Base-by-base conservation (phyloP, 2,113 vertebrate genomes). In the Lathamus discolor region DNA sequence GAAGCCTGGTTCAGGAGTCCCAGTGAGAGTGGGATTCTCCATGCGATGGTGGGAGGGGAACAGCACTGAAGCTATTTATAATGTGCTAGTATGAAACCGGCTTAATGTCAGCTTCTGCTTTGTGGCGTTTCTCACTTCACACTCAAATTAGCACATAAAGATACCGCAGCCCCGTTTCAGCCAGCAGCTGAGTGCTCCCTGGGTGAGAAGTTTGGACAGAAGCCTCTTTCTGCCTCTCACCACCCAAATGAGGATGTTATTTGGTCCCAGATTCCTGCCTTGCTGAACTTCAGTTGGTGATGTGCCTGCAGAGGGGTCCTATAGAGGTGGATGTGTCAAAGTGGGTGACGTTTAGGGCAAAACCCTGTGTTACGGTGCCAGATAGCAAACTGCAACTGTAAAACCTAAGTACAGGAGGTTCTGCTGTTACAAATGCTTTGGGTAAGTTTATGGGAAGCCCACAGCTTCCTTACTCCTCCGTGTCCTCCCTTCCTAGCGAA, bases 101-200 rank as follows among this genome's bases (percentile, higher is more conserved):
- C 6, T 55, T 54, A 23, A 4, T 39, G 52, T 73, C 46, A 20
- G 52, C 19, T 35, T 37, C 46, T 11, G 44, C 70, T 54, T 35
- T 0, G 0, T 0, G 2, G 17, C 1, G 2, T 72, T 49, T 48
- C 52, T 79, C 31, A 8, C 72, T 41, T 43, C 23, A 11, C 17
- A 17, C 51, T 72, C 46, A 6, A 41, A 35, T 76, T 7, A 20
- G 70, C 13, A 2, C 2, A 0, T 37, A 6, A 37, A 41, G 59
- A 77, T 52, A 22, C 11, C 2, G 2, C 0, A 4, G 43, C 37
- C 29, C 0, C 0, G 2, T 57, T 35, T 57, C 20, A 25, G 55
- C 5, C 37, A 23, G 3, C 24, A 13, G 13, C 3, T 0, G 0
- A 20, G 66, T 3, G 37, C 33, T 48, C 24, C 61, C n/a, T 8